These are phyloP conservation scores for Mantis religiosa DNA, from an alignment of 2,888 invertebrate species.

Conservation along the genomic window DNA sequence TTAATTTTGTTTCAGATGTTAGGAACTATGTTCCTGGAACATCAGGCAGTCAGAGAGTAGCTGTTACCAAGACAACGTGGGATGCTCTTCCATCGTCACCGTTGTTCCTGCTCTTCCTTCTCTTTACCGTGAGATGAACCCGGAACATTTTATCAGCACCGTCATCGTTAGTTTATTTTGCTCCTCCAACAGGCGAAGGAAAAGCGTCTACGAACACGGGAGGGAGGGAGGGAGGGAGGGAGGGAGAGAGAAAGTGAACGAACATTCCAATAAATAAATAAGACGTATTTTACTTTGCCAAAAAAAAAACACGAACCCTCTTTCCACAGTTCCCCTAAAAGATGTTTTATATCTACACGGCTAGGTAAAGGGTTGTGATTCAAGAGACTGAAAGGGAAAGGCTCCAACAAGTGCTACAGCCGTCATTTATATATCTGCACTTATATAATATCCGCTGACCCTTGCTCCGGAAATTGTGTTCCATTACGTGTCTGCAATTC, in stretches of 20 bases:
- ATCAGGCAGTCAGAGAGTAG: neutral
- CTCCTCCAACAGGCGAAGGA: neutral
- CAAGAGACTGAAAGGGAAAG: neutral
- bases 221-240: no score
- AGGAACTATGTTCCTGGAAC: neutral
- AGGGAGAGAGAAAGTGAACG: neutral
- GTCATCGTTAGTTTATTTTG: neutral
- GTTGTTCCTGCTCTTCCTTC: neutral
- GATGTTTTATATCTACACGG: neutral
- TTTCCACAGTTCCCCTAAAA: neutral
- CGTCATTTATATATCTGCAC: neutral
- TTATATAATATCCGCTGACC: neutral
- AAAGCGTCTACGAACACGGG: neutral
- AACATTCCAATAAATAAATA: neutral
- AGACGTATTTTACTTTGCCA: neutral
- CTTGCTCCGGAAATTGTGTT: neutral
- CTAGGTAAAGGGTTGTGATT: neutral
- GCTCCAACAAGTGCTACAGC: neutral
- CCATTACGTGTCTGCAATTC: neutral
- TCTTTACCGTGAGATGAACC: slow-evolving; percentile 6
- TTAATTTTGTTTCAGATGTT: neutral
- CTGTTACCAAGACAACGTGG: neutral
- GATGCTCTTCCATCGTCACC: neutral
- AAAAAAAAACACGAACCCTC: neutral
- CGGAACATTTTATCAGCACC: neutral